Conservation (phyloP, 2,113 vertebrate species). For the Mobula hypostoma region DNA sequence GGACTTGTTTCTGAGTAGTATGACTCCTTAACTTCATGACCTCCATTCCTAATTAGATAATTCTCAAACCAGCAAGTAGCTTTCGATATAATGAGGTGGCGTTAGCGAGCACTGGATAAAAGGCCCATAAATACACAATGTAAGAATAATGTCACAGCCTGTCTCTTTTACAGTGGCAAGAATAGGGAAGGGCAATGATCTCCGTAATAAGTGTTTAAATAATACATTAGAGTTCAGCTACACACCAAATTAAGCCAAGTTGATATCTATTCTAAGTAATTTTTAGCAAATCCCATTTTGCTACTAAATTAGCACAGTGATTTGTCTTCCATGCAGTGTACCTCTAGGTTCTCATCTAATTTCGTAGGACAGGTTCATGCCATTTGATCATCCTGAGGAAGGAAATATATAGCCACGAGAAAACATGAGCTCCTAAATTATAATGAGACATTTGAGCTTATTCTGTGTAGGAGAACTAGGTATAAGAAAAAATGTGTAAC, state of each 20-base stretch:
- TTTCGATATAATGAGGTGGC: not conserved
- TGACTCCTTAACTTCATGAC: no score
- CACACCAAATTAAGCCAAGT: not conserved
- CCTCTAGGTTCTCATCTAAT: not conserved
- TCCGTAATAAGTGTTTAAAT: conserved; percentile 16
- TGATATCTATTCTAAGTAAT: not conserved
- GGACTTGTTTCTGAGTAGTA: no score
- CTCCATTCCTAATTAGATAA: not conserved
- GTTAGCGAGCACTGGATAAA: not conserved
- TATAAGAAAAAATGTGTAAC: not conserved
- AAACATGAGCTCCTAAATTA: not conserved
- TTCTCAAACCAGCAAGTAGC: not conserved
- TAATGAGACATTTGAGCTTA: not conserved
- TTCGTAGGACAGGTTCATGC: not conserved
- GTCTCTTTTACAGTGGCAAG: not conserved
- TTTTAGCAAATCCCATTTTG: conserved; percentile 19
- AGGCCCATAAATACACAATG: not conserved
- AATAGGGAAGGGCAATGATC: not conserved
- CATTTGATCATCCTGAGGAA: not conserved
- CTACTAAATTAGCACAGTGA: not conserved
- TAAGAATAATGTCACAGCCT: not conserved
- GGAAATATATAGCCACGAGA: not conserved
- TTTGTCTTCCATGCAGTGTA: not conserved
- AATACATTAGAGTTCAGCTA: conserved; percentile 12
- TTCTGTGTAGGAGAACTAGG: not conserved